Base-by-base conservation (phyloP, 2,888 invertebrate species). In the Oconnorella tubifera region DNA sequence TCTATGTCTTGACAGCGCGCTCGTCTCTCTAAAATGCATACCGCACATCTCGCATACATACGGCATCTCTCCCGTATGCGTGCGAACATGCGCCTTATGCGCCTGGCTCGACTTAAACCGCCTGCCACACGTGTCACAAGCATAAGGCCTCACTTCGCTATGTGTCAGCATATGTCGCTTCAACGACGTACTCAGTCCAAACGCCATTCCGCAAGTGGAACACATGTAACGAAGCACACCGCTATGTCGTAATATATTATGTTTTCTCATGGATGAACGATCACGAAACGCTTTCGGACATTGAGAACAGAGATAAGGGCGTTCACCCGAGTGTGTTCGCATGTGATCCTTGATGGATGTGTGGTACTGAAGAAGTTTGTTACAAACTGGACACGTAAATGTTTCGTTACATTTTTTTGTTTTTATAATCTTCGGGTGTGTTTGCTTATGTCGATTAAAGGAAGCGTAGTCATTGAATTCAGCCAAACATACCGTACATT, bases 321-420 rank as follows among this genome's bases (percentile, higher is more conserved):
- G 10, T 27, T 51, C 53, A 27, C 25, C 25, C 14, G 53, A 19
- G 53, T 51, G 53, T 19, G 25, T 51, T 6, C 10, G 10, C 53
- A 51, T 51, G 53, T 51, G 53, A 51, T 23, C 53, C 4, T 51
- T 25, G 14, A 51, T 10, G 14, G 53, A 51, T 19, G 14, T 51
- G 6, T 23, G 10, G 53, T 19, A 25, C 53, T 51, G 14, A 6
- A 51, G 53, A 6, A 25, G 6, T 25, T 51, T 51, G 10, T 27
- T 27, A 27, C 53, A 51, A 6, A 10, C 14, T 19, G 10, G 53
- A 51, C 53, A 51, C 10, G 10, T 4, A 51, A 19, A 51, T 19
- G 6, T 51, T 25, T 51, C 53, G n/a, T n/a, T n/a, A n/a, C n/a
- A n/a, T n/a, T n/a, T n/a, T n/a, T n/a, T n/a, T n/a, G n/a, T n/a